phyloP scores from a whole-genome alignment of 2,888 invertebrate genomes.

The Dioctria linearis region DNA sequence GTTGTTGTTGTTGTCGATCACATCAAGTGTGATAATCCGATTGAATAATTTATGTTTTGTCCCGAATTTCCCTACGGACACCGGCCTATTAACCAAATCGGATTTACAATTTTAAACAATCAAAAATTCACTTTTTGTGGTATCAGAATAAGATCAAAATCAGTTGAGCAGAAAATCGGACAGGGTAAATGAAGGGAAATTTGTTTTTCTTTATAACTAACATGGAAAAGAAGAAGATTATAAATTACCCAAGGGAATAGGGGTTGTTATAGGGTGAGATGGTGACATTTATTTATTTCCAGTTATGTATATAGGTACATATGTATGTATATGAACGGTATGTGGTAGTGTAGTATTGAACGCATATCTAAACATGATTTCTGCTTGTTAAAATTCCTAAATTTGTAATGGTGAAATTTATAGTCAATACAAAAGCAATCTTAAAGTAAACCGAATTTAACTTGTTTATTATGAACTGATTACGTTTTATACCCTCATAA shows the following conservation, averaged over 20 bases:
- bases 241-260: constrained; percentile 47
- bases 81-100: constrained; percentile 39
- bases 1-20: neutral
- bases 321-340: too few relatives aligned
- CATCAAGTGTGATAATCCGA: neutral
- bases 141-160: constrained; percentile 51
- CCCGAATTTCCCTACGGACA: neutral
- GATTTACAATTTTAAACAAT: constrained; percentile 56
- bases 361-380: too few relatives aligned
- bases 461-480: too few relatives aligned
- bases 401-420: too few relatives aligned
- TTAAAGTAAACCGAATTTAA: too few relatives aligned
- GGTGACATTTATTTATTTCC: too few relatives aligned
- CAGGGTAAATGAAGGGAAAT: constrained; percentile 39
- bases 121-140: constrained; percentile 55
- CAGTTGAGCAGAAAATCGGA: constrained; percentile 53
- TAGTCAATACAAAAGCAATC: too few relatives aligned
- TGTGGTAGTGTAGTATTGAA: too few relatives aligned
- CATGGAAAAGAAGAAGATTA: constrained; percentile 42
- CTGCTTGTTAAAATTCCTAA: too few relatives aligned
- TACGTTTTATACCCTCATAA: too few relatives aligned
- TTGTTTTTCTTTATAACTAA: neutral
- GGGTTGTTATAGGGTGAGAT: neutral
- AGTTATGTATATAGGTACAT: too few relatives aligned
- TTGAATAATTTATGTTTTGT: constrained; percentile 12